A percentile compares a stretch with the other conserved stretches of the same genome.
These are phyloP conservation scores for Ophion ellenae DNA, from an alignment of 2,888 invertebrate genomes.

Conservation along the genomic window DNA sequence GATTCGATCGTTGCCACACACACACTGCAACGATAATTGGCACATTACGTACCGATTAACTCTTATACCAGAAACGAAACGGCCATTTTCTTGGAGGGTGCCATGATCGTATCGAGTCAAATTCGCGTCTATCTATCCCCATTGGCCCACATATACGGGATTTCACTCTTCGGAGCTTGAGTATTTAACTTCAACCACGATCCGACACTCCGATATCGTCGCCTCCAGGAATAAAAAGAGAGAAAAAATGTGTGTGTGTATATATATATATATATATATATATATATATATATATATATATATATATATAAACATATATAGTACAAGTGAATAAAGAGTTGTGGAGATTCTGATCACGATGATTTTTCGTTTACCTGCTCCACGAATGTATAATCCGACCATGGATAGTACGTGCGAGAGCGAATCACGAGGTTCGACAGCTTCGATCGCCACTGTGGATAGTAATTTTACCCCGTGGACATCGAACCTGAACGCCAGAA, in stretches of 20 bases:
- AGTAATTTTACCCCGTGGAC: conserved; percentile 54
- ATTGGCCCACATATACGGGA: conserved; percentile 32
- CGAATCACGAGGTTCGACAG: conserved; percentile 51
- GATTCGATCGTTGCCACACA: conserved; percentile 11
- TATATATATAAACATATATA: background rate
- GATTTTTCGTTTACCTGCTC: conserved; percentile 57
- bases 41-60: conserved; percentile 24
- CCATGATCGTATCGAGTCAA: conserved; percentile 27
- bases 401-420: conserved; percentile 43
- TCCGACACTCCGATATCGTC: conserved; percentile 53
- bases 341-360: conserved; percentile 58
- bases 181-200: conserved; percentile 51
- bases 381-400: conserved; percentile 56
- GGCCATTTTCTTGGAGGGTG: conserved; percentile 21
- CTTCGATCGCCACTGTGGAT: conserved; percentile 56
- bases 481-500: conserved; percentile 12
- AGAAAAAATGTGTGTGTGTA: background rate
- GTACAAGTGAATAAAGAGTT: background rate
- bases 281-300: background rate
- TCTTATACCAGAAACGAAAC: conserved; percentile 14
- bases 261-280: background rate
- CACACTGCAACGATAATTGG: conserved; percentile 48
- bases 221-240: conserved; percentile 31
- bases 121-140: conserved; percentile 11
- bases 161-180: conserved; percentile 38